phyloP scores from a whole-genome alignment of 2,113 vertebrate genomes.

The Chlorodrepanis virens region DNA sequence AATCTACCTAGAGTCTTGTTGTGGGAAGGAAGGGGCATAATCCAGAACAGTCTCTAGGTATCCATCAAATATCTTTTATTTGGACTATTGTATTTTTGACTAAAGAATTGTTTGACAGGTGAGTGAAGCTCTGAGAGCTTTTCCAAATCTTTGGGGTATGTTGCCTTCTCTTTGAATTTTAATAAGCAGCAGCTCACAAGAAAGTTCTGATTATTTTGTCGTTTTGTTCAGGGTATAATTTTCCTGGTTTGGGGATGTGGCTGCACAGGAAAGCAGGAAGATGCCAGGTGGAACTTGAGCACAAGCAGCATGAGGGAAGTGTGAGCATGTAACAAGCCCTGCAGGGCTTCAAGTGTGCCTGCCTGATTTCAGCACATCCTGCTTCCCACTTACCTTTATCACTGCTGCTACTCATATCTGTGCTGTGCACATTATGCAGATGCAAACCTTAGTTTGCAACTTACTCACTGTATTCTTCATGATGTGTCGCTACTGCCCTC shows the following conservation, averaged over 20 bases:
- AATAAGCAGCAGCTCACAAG: not conserved
- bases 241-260: not conserved
- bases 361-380: not conserved
- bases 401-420: not conserved
- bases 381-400: not conserved
- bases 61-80: not conserved
- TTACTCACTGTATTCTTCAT: not conserved
- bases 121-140: not conserved
- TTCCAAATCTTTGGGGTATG: not conserved
- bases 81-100: not conserved
- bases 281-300: not conserved
- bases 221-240: not conserved
- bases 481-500: not conserved
- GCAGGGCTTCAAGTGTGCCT: fast-evolving
- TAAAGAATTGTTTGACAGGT: not conserved
- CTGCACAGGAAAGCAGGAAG: not conserved
- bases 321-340: not conserved
- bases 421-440: not conserved
- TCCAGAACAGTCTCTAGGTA: not conserved
- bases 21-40: not conserved
- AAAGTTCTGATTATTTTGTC: not conserved
- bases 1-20: not conserved
- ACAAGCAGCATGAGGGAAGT: not conserved
- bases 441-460: not conserved
- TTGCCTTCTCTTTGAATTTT: not conserved